These are phyloP conservation scores for Psittacula echo DNA, from an alignment of 2,797 vertebrate species.

Conservation along the genomic window DNA sequence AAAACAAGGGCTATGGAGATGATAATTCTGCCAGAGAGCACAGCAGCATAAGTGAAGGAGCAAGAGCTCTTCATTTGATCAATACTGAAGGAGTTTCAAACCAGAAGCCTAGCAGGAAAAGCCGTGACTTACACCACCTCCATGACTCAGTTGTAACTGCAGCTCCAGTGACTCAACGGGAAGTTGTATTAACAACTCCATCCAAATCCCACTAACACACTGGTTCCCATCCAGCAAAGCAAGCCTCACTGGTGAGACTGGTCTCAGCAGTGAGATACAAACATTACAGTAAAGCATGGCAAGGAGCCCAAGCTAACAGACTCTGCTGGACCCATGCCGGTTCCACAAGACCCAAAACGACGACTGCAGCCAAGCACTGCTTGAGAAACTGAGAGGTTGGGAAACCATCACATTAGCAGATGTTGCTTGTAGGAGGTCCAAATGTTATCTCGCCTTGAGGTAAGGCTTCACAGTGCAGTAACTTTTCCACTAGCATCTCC, in stretches of 20 bases:
- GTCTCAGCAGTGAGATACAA: constrained; percentile 50
- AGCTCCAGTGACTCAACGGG: constrained; percentile 60
- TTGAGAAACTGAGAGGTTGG: constrained; percentile 58
- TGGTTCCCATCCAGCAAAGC: constrained; percentile 61
- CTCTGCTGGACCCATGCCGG: constrained; percentile 31
- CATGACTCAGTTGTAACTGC: constrained; percentile 53
- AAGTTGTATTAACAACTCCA: constrained; percentile 33
- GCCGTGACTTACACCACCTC: constrained; percentile 13
- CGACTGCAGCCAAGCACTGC: constrained; percentile 18
- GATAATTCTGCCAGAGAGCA: neutral
- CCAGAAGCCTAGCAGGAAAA: neutral
- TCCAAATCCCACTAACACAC: constrained; percentile 38
- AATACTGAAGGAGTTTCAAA: neutral
- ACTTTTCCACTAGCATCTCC: neutral
- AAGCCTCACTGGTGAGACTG: constrained; percentile 64
- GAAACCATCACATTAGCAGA: constrained; percentile 67
- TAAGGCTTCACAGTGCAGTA: constrained; percentile 10
- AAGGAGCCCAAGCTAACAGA: constrained; percentile 67
- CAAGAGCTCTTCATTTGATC: neutral
- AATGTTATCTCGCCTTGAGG: constrained; percentile 62
- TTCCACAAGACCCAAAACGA: constrained; percentile 52
- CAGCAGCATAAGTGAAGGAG: neutral
- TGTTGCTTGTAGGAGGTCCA: constrained; percentile 61
- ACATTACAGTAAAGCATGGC: constrained; percentile 25
- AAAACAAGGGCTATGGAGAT: neutral